Conservation (phyloP, 1,140 invertebrate species). For the Papilio xuthus region DNA sequence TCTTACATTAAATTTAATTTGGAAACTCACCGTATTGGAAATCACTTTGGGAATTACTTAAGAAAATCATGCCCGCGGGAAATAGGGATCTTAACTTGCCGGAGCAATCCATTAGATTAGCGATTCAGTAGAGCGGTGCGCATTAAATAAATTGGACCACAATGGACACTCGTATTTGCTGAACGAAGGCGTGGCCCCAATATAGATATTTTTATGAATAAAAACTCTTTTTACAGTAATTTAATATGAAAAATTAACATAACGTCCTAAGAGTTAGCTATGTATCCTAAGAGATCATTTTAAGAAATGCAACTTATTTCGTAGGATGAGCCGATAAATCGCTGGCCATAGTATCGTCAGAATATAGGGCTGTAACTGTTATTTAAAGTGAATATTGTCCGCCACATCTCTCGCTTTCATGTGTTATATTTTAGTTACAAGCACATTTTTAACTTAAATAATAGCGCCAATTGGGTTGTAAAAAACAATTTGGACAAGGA, state of each 20-base stretch:
- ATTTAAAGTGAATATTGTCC: too few relatives aligned
- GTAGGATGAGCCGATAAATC: too few relatives aligned
- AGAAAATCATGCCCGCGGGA: slow-evolving; percentile 19
- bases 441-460: too few relatives aligned
- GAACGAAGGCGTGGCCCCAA: slow-evolving; percentile 6
- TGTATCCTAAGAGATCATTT: too few relatives aligned
- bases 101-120: slow-evolving; percentile 27
- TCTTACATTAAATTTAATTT: neutral
- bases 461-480: too few relatives aligned
- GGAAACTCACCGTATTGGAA: neutral
- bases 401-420: too few relatives aligned
- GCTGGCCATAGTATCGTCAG: too few relatives aligned
- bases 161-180: slow-evolving; percentile 27
- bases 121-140: slow-evolving; percentile 13
- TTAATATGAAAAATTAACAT: neutral
- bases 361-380: too few relatives aligned
- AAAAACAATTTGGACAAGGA: too few relatives aligned
- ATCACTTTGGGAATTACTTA: slow-evolving; percentile 5
- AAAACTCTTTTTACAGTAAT: neutral
- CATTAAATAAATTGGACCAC: slow-evolving; percentile 25
- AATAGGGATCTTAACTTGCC: slow-evolving; percentile 26
- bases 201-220: neutral
- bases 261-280: too few relatives aligned
- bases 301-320: too few relatives aligned
- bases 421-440: too few relatives aligned